phyloP scores from a whole-genome alignment of 1,140 invertebrate species.

The Ephestia elutella region DNA sequence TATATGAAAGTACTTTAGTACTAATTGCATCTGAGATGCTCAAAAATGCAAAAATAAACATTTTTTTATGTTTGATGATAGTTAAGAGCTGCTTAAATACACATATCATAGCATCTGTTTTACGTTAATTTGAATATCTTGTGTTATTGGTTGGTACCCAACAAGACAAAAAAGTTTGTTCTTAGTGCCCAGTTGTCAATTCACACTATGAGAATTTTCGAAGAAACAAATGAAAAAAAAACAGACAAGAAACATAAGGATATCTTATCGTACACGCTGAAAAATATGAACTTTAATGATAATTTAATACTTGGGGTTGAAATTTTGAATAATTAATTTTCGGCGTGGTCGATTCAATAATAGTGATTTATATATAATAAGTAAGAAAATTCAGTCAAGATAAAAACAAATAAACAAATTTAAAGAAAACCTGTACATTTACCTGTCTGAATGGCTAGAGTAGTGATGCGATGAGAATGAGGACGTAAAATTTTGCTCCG shows the following conservation, averaged over 20 bases:
- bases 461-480: slow-evolving; percentile 64
- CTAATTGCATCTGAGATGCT: too few species aligned
- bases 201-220: background rate
- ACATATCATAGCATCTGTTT: too few species aligned
- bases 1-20: too few species aligned
- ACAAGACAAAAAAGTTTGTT: too few species aligned
- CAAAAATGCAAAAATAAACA: too few species aligned
- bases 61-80: too few species aligned
- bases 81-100: too few species aligned
- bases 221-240: slow-evolving; percentile 13
- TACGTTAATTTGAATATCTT: too few species aligned
- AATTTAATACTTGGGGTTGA: too few species aligned
- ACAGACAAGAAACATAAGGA: slow-evolving; percentile 10
- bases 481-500: slow-evolving; percentile 62
- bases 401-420: slow-evolving; percentile 11
- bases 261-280: background rate
- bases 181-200: background rate
- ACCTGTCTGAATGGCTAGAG: slow-evolving; percentile 67
- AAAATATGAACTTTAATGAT: background rate
- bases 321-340: background rate
- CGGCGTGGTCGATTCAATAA: too few species aligned
- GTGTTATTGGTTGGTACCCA: too few species aligned
- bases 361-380: too few species aligned
- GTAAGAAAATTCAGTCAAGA: background rate
- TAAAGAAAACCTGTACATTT: slow-evolving; percentile 16